Conservation (phyloP, 2,113 vertebrate genomes). For the Cheilinus undulatus region DNA sequence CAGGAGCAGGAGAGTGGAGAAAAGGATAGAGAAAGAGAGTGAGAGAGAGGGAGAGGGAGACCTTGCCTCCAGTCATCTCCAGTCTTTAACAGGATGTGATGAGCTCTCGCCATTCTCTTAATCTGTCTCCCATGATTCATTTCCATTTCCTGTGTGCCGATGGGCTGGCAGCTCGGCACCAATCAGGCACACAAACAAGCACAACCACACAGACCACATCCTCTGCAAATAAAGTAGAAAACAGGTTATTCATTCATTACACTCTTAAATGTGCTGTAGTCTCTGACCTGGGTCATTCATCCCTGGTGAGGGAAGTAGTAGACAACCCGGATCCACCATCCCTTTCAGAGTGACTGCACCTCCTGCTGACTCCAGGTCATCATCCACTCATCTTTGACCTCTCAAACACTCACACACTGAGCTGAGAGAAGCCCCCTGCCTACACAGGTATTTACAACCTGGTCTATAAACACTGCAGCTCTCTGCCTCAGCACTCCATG, state of each 20-base stretch:
- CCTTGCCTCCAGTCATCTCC: conserved; percentile 72
- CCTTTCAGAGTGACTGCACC: conserved; percentile 14
- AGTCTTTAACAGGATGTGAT: conserved; percentile 78
- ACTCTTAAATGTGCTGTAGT: conserved; percentile 30
- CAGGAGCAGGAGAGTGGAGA: conserved; percentile 18
- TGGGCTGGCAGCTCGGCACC: conserved; percentile 60
- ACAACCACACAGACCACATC: conserved; percentile 37
- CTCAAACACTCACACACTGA: conserved; percentile 27
- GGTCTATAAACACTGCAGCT: conserved; percentile 38
- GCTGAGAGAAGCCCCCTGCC: conserved; percentile 10
- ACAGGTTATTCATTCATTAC: conserved; percentile 54
- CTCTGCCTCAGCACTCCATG: conserved; percentile 10
- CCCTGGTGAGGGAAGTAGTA: conserved; percentile 2
- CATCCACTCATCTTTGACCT: conserved; percentile 48
- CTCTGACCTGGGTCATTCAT: conserved; percentile 31
- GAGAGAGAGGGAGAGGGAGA: conserved; percentile 37
- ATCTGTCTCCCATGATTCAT: conserved; percentile 79
- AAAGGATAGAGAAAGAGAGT: conserved; percentile 8
- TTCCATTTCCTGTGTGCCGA: conserved; percentile 74
- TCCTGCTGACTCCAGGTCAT: conserved; percentile 48
- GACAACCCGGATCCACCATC: conserved; percentile 22
- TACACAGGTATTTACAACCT: conserved; percentile 57
- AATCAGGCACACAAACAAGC: conserved; percentile 65
- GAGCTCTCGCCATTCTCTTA: conserved; percentile 75
- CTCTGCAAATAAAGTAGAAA: conserved; percentile 28